These are phyloP conservation scores for Epinephelus fuscoguttatus DNA, from an alignment of 2,113 vertebrate genomes.

Conservation along the genomic window DNA sequence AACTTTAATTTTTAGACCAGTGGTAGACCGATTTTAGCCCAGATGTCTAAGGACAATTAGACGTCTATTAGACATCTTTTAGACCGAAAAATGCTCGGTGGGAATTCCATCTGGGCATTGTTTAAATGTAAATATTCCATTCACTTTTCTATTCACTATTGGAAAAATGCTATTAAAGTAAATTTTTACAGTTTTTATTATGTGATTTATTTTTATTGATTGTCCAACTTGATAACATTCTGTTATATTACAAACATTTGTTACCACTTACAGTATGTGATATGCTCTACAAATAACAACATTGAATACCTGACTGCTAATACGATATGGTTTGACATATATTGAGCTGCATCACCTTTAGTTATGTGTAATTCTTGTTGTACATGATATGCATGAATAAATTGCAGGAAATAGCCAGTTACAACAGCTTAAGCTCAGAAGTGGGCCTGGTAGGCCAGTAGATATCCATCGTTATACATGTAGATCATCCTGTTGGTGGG, in stretches of 20 bases:
- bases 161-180: background rate
- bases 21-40: too few species aligned
- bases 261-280: background rate
- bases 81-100: too few species aligned
- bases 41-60: too few species aligned
- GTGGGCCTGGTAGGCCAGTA: slow-evolving; percentile 72
- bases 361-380: background rate
- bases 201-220: background rate
- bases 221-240: background rate
- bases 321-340: background rate
- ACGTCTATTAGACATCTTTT: too few species aligned
- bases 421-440: slow-evolving; percentile 48
- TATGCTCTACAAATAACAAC: background rate
- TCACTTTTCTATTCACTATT: background rate
- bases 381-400: background rate
- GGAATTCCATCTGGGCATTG: too few species aligned
- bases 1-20: too few species aligned
- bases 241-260: background rate
- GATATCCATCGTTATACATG: slow-evolving; percentile 81
- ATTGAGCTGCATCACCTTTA: background rate
- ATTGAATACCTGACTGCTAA: background rate
- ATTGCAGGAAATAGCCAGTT: background rate
- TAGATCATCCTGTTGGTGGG: slow-evolving; percentile 72
- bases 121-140: too few species aligned
- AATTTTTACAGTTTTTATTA: background rate